A percentile compares a stretch with the other conserved stretches of the same genome.
Conservation (phyloP, 2,113 vertebrate species). For the Passer montanus region DNA sequence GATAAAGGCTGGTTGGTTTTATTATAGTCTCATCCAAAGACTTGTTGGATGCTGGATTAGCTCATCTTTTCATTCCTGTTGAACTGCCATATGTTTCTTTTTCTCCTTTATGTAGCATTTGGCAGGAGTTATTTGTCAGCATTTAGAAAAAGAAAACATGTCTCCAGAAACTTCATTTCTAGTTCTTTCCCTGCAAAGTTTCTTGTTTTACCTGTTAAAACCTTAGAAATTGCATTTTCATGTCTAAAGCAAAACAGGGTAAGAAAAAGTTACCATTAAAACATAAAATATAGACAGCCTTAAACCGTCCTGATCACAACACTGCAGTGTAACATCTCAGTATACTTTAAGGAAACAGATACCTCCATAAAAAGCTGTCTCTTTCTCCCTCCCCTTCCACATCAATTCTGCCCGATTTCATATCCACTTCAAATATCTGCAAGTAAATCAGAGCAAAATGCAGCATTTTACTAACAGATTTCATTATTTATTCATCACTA, state of each 20-base stretch:
- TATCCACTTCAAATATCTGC: slow-evolving; percentile 22
- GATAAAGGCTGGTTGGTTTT: slow-evolving; percentile 63
- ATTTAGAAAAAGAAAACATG: slow-evolving; percentile 46
- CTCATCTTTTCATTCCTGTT: slow-evolving; percentile 66
- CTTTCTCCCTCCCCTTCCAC: neutral
- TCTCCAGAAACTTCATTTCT: slow-evolving; percentile 36
- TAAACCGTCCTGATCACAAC: neutral
- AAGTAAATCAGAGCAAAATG: slow-evolving; percentile 24
- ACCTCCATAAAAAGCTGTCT: slow-evolving; percentile 3
- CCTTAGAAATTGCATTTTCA: neutral
- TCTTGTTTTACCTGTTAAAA: neutral
- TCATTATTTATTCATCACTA: slow-evolving; percentile 35
- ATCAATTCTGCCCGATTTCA: neutral
- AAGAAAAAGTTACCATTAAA: neutral
- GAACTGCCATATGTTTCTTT: slow-evolving; percentile 66
- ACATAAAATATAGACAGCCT: neutral
- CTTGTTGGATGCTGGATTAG: slow-evolving; percentile 63
- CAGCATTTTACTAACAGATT: slow-evolving; percentile 12
- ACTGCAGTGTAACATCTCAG: neutral
- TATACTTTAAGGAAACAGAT: slow-evolving; percentile 15
- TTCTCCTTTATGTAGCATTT: slow-evolving; percentile 59
- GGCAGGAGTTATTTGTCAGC: slow-evolving; percentile 63
- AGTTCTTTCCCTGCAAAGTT: neutral
- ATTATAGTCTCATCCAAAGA: slow-evolving; percentile 62
- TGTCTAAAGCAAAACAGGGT: neutral